A percentile compares a stretch with the other conserved stretches of the same genome.
Conservation (phyloP, 2,113 vertebrate genomes). For the Rhinolophus ferrumequinum region DNA sequence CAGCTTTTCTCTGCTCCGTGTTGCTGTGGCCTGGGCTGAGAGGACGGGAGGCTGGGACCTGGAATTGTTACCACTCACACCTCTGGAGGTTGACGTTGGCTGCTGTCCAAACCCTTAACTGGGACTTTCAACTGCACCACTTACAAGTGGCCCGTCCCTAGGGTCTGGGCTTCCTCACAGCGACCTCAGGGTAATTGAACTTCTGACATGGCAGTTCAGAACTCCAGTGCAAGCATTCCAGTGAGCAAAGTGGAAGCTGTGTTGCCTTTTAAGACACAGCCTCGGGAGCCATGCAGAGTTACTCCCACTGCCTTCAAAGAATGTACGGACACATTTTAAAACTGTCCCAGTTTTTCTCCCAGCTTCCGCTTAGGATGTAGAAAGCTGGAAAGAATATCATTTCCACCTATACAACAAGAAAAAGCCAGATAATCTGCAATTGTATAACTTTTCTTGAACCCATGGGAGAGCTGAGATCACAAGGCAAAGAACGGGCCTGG, state of each 20-base stretch:
- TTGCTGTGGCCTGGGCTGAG: background rate
- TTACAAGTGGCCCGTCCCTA: background rate
- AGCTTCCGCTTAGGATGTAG: background rate
- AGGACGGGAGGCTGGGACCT: background rate
- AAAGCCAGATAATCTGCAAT: background rate
- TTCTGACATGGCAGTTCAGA: background rate
- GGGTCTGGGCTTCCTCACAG: background rate
- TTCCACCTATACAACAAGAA: background rate
- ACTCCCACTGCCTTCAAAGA: background rate
- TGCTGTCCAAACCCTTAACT: background rate
- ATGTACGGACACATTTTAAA: background rate
- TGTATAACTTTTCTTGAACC: background rate
- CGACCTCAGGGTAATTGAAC: background rate
- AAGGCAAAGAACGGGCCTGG: background rate
- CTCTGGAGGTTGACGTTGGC: background rate
- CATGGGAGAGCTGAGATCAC: background rate
- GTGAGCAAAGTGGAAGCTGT: background rate
- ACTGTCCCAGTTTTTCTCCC: background rate
- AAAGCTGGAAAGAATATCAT: background rate
- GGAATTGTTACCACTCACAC: too few relatives aligned
- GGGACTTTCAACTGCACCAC: background rate
- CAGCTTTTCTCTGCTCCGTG: background rate
- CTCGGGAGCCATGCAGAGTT: background rate
- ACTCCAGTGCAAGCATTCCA: background rate
- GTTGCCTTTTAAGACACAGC: background rate